A percentile compares a stretch with the other conserved stretches of the same genome.
These are phyloP conservation scores for Petrocephalus sullivani DNA, from an alignment of 2,797 vertebrate genomes.

Conservation along the genomic window DNA sequence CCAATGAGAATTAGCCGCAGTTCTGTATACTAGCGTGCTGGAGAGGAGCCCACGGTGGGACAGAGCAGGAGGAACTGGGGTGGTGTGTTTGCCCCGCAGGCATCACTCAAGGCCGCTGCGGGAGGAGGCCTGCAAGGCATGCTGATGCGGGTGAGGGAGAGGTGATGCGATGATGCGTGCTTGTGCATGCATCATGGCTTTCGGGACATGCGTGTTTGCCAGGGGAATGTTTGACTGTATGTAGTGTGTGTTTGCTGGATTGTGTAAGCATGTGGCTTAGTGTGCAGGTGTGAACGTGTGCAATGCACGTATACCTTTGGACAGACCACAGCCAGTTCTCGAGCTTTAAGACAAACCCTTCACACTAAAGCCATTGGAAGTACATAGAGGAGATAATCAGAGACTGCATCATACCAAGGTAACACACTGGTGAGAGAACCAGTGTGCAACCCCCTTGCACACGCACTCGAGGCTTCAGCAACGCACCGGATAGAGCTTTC, in stretches of 20 bases:
- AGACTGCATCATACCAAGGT: neutral
- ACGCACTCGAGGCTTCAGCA: neutral
- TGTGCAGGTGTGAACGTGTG: neutral
- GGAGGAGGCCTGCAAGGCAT: constrained; percentile 50
- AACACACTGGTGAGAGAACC: neutral
- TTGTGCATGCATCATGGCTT: neutral
- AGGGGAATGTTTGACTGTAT: neutral
- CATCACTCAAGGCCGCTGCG: constrained; percentile 32
- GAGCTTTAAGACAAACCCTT: neutral
- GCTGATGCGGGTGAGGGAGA: constrained; percentile 54
- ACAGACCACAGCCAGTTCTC: neutral
- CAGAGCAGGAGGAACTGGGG: neutral
- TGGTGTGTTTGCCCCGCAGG: constrained; percentile 26
- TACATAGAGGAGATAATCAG: neutral
- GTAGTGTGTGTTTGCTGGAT: neutral
- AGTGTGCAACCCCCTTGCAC: neutral
- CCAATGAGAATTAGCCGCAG: constrained; percentile 22
- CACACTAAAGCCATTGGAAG: neutral
- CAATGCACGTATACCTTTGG: neutral
- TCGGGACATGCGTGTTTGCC: neutral
- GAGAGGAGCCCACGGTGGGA: neutral
- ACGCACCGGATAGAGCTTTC: neutral
- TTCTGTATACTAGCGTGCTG: constrained; percentile 37
- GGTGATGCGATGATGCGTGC: constrained; percentile 39
- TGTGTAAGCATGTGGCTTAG: neutral